Conservation (phyloP, 2,113 vertebrate species). For the Percina caprodes region DNA sequence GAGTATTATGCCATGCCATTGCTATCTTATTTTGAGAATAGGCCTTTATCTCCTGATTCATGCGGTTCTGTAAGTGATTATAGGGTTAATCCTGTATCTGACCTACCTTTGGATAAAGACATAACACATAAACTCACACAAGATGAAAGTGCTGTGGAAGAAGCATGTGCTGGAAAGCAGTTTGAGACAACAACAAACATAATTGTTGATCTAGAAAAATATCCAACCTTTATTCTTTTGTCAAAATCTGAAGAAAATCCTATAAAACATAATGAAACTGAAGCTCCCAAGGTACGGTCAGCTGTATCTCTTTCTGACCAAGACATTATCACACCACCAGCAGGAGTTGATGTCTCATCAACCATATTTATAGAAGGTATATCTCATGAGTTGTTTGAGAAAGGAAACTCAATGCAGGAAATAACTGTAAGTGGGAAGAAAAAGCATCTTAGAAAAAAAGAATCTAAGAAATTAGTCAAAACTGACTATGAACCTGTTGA, state of each 20-base stretch:
- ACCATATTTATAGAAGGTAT: background rate
- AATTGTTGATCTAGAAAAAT: constrained; percentile 4
- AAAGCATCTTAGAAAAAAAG: constrained; percentile 1
- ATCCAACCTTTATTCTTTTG: background rate
- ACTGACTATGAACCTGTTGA: background rate
- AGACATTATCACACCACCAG: background rate
- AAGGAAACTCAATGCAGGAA: background rate
- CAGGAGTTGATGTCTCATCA: background rate
- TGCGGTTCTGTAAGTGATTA: constrained; percentile 36
- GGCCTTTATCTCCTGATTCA: constrained; percentile 62
- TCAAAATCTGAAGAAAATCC: background rate
- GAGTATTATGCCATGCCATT: constrained; percentile 27
- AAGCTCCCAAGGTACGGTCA: background rate
- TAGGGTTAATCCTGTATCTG: constrained; percentile 2
- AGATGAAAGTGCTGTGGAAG: background rate
- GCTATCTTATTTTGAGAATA: constrained; percentile 37
- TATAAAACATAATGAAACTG: background rate
- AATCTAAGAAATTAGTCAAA: constrained; percentile 20
- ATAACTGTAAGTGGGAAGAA: background rate
- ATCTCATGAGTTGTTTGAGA: background rate
- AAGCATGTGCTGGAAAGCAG: background rate
- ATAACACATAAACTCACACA: background rate
- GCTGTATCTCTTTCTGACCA: background rate
- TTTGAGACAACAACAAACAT: constrained; percentile 14
- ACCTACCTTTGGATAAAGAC: background rate